Conservation (phyloP, 1,140 invertebrate genomes). For the Drosophila mauritiana region DNA sequence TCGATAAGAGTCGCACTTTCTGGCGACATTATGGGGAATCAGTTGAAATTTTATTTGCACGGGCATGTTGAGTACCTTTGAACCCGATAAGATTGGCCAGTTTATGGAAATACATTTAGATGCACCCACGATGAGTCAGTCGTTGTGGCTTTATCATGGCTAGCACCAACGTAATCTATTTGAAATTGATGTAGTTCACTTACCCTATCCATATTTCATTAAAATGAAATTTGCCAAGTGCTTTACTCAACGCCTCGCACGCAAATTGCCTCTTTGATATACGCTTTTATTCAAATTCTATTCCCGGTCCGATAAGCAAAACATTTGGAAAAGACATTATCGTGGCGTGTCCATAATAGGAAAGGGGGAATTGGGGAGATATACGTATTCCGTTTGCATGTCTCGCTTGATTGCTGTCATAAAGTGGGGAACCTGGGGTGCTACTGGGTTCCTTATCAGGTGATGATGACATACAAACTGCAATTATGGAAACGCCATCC, state of each 20-base stretch:
- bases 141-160: conserved; percentile 5
- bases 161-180: conserved; percentile 16
- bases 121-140: conserved; percentile 32
- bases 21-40: conserved; percentile 31
- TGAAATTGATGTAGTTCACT: neutral
- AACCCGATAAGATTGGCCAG: conserved; percentile 28
- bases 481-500: conserved; percentile 20
- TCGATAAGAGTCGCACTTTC: conserved; percentile 16
- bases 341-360: conserved; percentile 51
- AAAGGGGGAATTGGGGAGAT: conserved; percentile 16
- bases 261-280: conserved; percentile 33
- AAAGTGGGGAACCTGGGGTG: conserved; percentile 17
- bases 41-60: conserved; percentile 35
- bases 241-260: conserved; percentile 16
- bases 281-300: conserved; percentile 32
- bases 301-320: conserved; percentile 48
- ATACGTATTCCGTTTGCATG: conserved; percentile 48
- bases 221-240: conserved; percentile 15
- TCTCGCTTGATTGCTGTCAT: conserved; percentile 55
- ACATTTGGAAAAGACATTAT: conserved; percentile 43
- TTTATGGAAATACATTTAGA: conserved; percentile 29
- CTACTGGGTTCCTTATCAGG: conserved; percentile 24
- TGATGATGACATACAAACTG: conserved; percentile 14
- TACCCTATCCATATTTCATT: conserved; percentile 14
- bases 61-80: conserved; percentile 5